Evolutionary conservation across 2,888 invertebrate genomes (phyloP), one percentile per base, ranked within the genome.

Genomic region (Drosophila paranaensis): DNA sequence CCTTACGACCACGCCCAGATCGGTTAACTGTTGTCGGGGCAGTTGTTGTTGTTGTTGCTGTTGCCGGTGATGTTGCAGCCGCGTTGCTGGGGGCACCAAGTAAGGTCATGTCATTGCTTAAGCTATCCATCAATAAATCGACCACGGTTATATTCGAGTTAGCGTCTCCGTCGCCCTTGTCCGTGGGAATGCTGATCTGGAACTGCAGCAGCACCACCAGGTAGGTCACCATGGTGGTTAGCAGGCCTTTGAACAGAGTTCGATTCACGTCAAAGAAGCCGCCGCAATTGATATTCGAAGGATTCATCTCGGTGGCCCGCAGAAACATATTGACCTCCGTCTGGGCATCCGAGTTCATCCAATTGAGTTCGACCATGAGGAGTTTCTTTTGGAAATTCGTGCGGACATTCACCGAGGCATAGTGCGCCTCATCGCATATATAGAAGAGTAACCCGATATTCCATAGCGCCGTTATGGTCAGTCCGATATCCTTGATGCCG

Each of bases 141-240:
- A 56, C 75, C 37, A 81, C 56, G 13, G 88, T 83, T 0, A 82
- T 63, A 48, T 89, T 90, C 11, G 66, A 70, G 53, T 67, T 88
- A 11, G 65, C 58, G 40, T 73, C 79, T 0, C 61, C 58, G n/a
- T 74, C 79, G 8, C 82, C 63, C 60, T 77, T 86, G 50, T 95
- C 95, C 0, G 85, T 88, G 0, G 96, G 96, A 82, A 96, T 95
- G 88, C 96, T 96, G 69, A 96, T 96, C 93, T 96, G 96, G 92
- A 96, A 96, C 90, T 96, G 96, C 45, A 96, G 93, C 65, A 96
- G 90, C 35, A 96, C 96, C 20, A 96, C 96, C 74, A 96, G 91
- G 91, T 96, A 96, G 0, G 96, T 96, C 39, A 96, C 96, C 96
- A 96, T 96, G 30, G 96, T 96, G 9, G 96, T 95, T 72, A 96